phyloP scores from a whole-genome alignment of 2,797 vertebrate species.

The Valencia hispanica region DNA sequence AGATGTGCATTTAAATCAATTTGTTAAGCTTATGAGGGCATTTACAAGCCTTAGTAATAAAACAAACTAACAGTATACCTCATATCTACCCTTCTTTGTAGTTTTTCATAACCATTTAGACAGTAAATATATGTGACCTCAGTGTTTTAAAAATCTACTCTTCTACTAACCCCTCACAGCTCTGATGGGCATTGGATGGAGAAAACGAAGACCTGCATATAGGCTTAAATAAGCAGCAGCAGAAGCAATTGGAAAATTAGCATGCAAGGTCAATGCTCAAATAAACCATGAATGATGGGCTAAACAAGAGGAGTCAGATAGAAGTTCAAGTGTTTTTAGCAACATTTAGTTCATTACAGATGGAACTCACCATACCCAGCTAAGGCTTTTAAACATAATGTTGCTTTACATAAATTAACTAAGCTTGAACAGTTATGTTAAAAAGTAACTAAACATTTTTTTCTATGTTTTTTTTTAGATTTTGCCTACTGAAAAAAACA shows the following conservation, averaged over 20 bases:
- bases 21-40: neutral
- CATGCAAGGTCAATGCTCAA: slow-evolving; percentile 55
- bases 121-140: too few relatives aligned
- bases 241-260: slow-evolving; percentile 33
- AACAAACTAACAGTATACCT: neutral
- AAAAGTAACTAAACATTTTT: neutral
- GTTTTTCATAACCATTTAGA: neutral
- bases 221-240: slow-evolving; percentile 28
- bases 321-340: slow-evolving; percentile 39
- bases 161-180: slow-evolving; percentile 26
- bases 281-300: slow-evolving; percentile 37
- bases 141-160: slow-evolving; percentile 40
- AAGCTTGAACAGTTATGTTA: neutral
- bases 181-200: slow-evolving; percentile 9
- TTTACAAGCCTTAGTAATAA: neutral
- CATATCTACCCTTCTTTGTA: neutral
- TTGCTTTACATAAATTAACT: slow-evolving; percentile 5
- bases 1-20: too few relatives aligned
- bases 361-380: slow-evolving; percentile 15
- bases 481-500: neutral
- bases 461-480: neutral
- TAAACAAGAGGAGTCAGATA: slow-evolving; percentile 19
- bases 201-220: slow-evolving; percentile 2
- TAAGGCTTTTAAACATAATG: slow-evolving; percentile 18
- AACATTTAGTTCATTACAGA: slow-evolving; percentile 42